These are phyloP conservation scores for Leucoraja erinaceus DNA, from an alignment of 2,113 vertebrate species.

Conservation along the genomic window DNA sequence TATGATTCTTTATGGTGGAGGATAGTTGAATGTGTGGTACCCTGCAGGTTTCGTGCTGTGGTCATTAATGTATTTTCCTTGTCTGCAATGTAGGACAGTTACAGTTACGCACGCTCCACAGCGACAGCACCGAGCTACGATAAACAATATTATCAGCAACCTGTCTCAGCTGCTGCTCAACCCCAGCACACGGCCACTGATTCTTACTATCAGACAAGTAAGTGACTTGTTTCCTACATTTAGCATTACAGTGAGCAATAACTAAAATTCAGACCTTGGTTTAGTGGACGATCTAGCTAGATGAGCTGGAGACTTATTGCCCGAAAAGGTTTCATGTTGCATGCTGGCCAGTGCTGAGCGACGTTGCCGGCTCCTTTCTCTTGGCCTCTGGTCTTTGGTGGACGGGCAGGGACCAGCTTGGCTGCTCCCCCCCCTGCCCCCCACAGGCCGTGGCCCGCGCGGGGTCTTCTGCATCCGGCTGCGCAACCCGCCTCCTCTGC, in stretches of 20 bases:
- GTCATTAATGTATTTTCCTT: slow-evolving; percentile 36
- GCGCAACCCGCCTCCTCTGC: too few relatives aligned
- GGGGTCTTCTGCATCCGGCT: too few relatives aligned
- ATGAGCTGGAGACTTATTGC: background rate
- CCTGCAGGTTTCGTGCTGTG: background rate
- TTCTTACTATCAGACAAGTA: slow-evolving; percentile 58
- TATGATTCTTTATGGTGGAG: slow-evolving; percentile 6
- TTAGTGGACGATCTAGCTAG: background rate
- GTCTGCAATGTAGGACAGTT: slow-evolving; percentile 50
- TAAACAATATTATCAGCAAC: slow-evolving; percentile 52
- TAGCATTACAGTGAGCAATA: background rate
- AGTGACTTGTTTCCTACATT: background rate
- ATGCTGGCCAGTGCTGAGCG: background rate
- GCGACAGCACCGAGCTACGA: slow-evolving; percentile 48
- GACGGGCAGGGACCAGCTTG: too few relatives aligned
- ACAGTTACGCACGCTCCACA: slow-evolving; percentile 49
- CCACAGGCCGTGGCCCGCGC: too few relatives aligned
- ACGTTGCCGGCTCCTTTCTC: too few relatives aligned
- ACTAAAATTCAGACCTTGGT: background rate
- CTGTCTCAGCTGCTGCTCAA: slow-evolving; percentile 45
- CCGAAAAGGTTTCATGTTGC: background rate
- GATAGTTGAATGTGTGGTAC: background rate
- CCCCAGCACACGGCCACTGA: slow-evolving; percentile 51
- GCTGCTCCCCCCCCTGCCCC: too few relatives aligned
- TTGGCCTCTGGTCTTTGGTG: too few relatives aligned